A percentile compares a stretch with the other conserved stretches of the same genome.
These are phyloP conservation scores for Aproaerema taeniolella DNA, from an alignment of 2,888 invertebrate genomes.

Conservation along the genomic window DNA sequence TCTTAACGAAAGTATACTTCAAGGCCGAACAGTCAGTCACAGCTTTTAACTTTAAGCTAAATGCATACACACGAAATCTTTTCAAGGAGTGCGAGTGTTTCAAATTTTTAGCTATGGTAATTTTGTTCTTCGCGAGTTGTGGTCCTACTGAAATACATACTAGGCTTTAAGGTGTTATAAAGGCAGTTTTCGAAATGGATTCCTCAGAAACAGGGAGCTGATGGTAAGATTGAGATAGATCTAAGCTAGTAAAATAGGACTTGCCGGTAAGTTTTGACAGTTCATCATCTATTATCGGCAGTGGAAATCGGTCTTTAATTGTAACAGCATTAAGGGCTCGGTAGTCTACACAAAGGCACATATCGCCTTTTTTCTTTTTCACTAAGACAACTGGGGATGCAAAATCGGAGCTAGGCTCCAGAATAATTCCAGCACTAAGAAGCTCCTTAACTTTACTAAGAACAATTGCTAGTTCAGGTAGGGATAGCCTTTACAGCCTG, in stretches of 20 bases:
- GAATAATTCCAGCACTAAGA: background rate
- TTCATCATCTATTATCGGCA: conserved; percentile 9
- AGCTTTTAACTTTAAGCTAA: too few relatives aligned
- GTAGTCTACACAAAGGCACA: too few relatives aligned
- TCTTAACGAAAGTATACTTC: conserved; percentile 11
- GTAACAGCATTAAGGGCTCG: too few relatives aligned
- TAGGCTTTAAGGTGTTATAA: conserved; percentile 4
- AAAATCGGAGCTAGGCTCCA: conserved; percentile 1
- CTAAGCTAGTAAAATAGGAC: conserved; percentile 1
- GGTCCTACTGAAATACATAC: conserved; percentile 1
- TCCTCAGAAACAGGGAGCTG: background rate
- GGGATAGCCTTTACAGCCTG: conserved; percentile 8
- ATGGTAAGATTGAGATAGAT: conserved; percentile 1
- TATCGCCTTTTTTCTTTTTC: conserved; percentile 6
- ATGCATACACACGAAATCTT: too few relatives aligned
- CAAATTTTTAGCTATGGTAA: conserved; percentile 5
- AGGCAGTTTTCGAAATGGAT: conserved; percentile 2
- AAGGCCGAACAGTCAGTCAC: conserved; percentile 10
- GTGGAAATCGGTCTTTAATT: too few relatives aligned
- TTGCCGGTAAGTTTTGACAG: conserved; percentile 1
- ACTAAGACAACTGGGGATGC: conserved; percentile 7
- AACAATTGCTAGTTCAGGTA: conserved; percentile 1
- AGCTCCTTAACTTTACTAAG: conserved; percentile 4
- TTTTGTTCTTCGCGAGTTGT: conserved; percentile 1
- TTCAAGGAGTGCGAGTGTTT: conserved; percentile 5